Conservation (phyloP, 2,888 invertebrate genomes). For the Caenorhabditis sulstoni region DNA sequence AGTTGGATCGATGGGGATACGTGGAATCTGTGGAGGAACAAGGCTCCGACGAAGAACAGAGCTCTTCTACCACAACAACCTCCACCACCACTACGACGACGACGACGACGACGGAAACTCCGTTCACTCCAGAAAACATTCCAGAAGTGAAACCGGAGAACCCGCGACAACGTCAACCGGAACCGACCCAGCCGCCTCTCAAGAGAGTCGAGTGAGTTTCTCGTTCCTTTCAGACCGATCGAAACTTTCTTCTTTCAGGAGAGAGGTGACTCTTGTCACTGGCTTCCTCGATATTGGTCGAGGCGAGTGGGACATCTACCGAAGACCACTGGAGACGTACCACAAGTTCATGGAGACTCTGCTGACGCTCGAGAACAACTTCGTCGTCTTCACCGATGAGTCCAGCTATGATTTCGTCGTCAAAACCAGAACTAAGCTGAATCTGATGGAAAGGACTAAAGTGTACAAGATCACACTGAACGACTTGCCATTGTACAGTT, state of each 20-base stretch:
- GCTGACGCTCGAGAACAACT: conserved; percentile 67
- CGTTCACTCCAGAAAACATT: background rate
- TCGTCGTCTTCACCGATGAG: conserved; percentile 75
- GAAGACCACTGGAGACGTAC: conserved; percentile 78
- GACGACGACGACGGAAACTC: conserved; percentile 19
- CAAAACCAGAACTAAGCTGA: conserved; percentile 63
- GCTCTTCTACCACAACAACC: conserved; percentile 3
- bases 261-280: conserved; percentile 78
- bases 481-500: conserved; percentile 69
- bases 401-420: conserved; percentile 71
- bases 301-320: conserved; percentile 80
- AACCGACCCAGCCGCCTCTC: conserved; percentile 16
- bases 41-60: conserved; percentile 29
- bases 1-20: conserved; percentile 37
- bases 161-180: conserved; percentile 43
- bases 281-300: conserved; percentile 80
- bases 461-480: conserved; percentile 63
- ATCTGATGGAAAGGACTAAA: conserved; percentile 63
- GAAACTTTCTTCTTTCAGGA: conserved; percentile 36
- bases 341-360: conserved; percentile 78
- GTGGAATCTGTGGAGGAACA: conserved; percentile 34
- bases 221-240: background rate
- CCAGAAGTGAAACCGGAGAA: conserved; percentile 12
- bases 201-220: conserved; percentile 48
- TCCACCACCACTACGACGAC: conserved; percentile 24